These are phyloP conservation scores for Halictus rubicundus DNA, from an alignment of 1,140 invertebrate species.

Conservation along the genomic window DNA sequence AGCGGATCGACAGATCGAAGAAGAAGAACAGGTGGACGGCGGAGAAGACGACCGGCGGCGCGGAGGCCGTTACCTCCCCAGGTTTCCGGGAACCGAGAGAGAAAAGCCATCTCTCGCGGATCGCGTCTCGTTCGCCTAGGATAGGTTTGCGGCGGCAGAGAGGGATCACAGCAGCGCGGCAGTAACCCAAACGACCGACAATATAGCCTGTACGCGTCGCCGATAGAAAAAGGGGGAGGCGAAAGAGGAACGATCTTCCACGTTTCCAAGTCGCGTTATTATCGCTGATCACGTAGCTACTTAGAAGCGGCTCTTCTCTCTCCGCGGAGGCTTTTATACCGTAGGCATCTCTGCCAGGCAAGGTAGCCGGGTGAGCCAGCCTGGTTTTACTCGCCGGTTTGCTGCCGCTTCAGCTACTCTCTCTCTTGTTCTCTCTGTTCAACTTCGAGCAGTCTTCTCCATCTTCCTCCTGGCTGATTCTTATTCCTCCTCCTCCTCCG, in stretches of 20 bases:
- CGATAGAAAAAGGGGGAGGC: conserved; percentile 54
- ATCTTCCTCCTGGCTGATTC: background rate
- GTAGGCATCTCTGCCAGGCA: conserved; percentile 55
- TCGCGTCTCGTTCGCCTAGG: conserved; percentile 28
- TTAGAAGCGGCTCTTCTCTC: conserved; percentile 73
- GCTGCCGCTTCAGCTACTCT: conserved; percentile 33
- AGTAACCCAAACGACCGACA: conserved; percentile 51
- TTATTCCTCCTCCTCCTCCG: conserved; percentile 28
- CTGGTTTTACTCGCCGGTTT: conserved; percentile 62
- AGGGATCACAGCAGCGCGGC: conserved; percentile 23
- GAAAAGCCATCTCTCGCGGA: background rate
- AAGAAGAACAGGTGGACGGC: conserved; percentile 61
- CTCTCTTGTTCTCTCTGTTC: conserved; percentile 15
- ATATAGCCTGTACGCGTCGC: conserved; percentile 51
- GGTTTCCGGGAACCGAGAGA: conserved; percentile 59
- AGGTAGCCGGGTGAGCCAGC: conserved; percentile 59
- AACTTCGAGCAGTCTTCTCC: background rate
- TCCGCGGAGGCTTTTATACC: conserved; percentile 57
- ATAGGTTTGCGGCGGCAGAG: conserved; percentile 43
- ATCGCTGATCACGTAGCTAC: conserved; percentile 80
- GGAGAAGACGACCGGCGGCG: background rate
- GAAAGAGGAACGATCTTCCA: conserved; percentile 58
- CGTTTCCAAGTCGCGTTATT: conserved; percentile 74
- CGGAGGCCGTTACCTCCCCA: conserved; percentile 57
- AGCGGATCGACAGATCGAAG: conserved; percentile 44